These are phyloP conservation scores for Hydrotaea cyrtoneurina DNA, from an alignment of 2,888 invertebrate species.

Conservation along the genomic window DNA sequence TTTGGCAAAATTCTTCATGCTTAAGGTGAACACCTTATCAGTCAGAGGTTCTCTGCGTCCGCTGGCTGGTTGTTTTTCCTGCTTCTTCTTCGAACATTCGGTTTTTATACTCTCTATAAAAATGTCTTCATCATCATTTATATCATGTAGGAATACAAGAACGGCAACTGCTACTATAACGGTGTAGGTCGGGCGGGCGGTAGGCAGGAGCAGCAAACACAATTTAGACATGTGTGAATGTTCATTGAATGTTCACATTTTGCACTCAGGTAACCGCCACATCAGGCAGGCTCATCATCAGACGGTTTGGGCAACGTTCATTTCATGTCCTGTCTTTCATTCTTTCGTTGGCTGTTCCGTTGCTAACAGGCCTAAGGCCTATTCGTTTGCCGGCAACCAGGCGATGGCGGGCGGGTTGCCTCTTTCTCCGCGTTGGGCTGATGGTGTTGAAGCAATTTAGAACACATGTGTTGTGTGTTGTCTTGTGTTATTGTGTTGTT, in stretches of 20 bases:
- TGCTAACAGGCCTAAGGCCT: constrained; percentile 28
- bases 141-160: constrained; percentile 27
- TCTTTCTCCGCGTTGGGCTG: background rate
- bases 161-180: background rate
- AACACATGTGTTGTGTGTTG: constrained; percentile 46
- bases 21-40: background rate
- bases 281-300: constrained; percentile 24
- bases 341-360: constrained; percentile 24
- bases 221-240: constrained; percentile 42
- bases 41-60: background rate
- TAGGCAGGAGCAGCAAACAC: background rate
- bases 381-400: constrained; percentile 23
- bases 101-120: constrained; percentile 53
- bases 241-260: constrained; percentile 34
- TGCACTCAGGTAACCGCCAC: constrained; percentile 17
- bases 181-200: too few relatives aligned
- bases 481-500: constrained; percentile 38
- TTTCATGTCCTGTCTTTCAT: background rate
- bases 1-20: background rate
- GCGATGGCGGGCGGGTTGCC: constrained; percentile 5
- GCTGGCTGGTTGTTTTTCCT: constrained; percentile 4
- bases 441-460: constrained; percentile 33
- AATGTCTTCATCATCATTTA: constrained; percentile 65
- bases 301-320: constrained; percentile 5
- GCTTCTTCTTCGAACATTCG: constrained; percentile 34